Percentiles rank a stretch among this genome's conserved stretches.
Conservation (phyloP, 2,797 vertebrate genomes). For the Tokudaia tokunoshimensis region DNA sequence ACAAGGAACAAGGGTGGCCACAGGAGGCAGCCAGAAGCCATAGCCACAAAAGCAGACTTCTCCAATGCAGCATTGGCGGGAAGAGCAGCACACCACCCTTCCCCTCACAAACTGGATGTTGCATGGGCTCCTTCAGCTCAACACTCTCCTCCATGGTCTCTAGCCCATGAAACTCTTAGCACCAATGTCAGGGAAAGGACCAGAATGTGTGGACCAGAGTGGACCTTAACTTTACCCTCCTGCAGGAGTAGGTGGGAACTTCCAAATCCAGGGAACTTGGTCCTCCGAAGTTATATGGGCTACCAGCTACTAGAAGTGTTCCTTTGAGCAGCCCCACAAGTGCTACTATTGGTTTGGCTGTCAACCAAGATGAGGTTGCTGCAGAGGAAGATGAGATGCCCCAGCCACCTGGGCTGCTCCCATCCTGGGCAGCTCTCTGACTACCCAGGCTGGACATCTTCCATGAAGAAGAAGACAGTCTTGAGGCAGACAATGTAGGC, state of each 20-base stretch:
- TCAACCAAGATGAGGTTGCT: no score
- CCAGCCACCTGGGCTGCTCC: rapidly evolving
- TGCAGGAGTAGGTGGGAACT: not conserved
- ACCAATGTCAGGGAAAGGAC: no score
- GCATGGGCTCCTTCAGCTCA: not conserved
- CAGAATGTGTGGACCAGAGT: no score
- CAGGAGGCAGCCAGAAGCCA: not conserved
- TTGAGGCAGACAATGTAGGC: not conserved
- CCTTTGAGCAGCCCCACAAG: not conserved
- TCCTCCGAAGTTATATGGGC: not conserved
- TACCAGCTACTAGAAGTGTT: not conserved
- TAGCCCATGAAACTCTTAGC: not conserved
- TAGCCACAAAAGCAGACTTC: not conserved
- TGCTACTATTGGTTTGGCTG: no score
- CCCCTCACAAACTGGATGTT: not conserved
- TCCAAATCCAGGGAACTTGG: not conserved
- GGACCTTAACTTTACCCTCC: not conserved
- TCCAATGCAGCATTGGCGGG: not conserved
- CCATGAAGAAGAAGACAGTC: not conserved
- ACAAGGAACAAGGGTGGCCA: not conserved
- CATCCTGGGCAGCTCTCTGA: not conserved
- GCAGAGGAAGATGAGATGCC: no score
- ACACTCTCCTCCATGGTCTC: not conserved
- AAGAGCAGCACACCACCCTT: rapidly evolving
- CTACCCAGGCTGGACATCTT: not conserved